Conservation (phyloP, 2,888 invertebrate genomes). For the Capitulum mitella region DNA sequence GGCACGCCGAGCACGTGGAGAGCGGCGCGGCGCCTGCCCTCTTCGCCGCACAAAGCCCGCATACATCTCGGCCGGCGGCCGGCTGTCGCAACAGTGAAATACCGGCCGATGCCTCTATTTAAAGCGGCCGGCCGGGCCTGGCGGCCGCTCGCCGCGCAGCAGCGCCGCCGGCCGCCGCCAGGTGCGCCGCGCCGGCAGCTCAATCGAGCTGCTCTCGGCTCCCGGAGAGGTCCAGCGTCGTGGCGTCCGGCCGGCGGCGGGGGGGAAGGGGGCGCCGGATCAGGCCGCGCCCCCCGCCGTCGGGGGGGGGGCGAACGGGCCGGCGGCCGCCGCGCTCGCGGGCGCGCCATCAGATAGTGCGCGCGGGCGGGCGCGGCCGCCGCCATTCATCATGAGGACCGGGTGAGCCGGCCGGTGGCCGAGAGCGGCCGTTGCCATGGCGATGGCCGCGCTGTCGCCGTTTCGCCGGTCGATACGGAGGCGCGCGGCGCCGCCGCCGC, state of each 20-base stretch:
- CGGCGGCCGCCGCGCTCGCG: background rate
- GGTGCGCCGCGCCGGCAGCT: background rate
- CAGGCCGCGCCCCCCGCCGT: no score
- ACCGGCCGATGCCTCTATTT: background rate
- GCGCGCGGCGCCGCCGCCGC: no score
- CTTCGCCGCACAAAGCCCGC: background rate
- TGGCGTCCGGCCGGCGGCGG: no score
- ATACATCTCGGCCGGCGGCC: background rate
- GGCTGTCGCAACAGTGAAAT: background rate
- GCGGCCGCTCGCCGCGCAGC: no score
- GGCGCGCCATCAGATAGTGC: background rate
- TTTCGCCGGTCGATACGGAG: background rate
- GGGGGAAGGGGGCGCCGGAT: no score
- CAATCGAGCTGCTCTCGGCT: no score
- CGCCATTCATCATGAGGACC: background rate
- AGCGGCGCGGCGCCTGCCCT: no score
- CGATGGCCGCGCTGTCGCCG: background rate
- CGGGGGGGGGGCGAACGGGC: background rate
- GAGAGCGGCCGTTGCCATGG: slow-evolving; percentile 11
- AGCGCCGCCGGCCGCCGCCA: no score
- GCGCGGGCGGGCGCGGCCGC: background rate
- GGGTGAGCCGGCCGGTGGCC: background rate
- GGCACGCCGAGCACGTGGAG: background rate
- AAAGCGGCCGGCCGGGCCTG: background rate
- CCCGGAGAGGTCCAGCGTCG: no score